Percentiles rank a stretch among this genome's conserved stretches.
Evolutionary conservation across 2,888 invertebrate genomes (phyloP).

Genomic region (Priocnemis perturbator): DNA sequence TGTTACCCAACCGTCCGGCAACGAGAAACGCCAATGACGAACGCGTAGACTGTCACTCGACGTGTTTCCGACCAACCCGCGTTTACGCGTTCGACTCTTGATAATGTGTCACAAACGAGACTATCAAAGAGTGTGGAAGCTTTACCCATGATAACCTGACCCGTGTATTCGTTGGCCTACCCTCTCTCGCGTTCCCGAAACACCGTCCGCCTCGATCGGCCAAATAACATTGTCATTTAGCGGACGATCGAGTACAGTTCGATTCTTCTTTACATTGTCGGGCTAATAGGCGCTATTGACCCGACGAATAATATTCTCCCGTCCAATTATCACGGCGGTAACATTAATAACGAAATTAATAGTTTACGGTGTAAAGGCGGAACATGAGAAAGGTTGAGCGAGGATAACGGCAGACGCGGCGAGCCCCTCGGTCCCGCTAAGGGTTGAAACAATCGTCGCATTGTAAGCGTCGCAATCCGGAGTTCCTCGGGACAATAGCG

Average conservation of each 20-base stretch:
- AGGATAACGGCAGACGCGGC: slow-evolving; percentile 49
- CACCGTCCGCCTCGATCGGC: too few relatives aligned
- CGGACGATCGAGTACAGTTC: too few relatives aligned
- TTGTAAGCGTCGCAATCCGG: slow-evolving; percentile 70
- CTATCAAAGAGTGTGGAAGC: too few relatives aligned
- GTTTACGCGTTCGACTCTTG: too few relatives aligned
- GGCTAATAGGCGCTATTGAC: neutral
- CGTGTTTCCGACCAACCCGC: slow-evolving; percentile 13
- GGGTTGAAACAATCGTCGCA: slow-evolving; percentile 72
- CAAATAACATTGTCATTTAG: too few relatives aligned
- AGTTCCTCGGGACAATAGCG: slow-evolving; percentile 66
- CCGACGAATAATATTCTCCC: slow-evolving; percentile 55
- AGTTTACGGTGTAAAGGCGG: slow-evolving; percentile 56
- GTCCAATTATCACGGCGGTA: slow-evolving; percentile 59
- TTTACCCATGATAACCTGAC: too few relatives aligned
- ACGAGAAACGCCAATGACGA: neutral
- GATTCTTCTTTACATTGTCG: too few relatives aligned
- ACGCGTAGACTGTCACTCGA: neutral
- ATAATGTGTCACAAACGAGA: too few relatives aligned
- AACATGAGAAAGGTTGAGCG: neutral
- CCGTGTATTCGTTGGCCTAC: too few relatives aligned
- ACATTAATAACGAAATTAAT: slow-evolving; percentile 69
- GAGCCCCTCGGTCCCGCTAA: slow-evolving; percentile 60
- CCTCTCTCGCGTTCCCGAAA: too few relatives aligned
- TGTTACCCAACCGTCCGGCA: neutral